These are phyloP conservation scores for Thunnus thynnus DNA, from an alignment of 2,113 vertebrate species.

Conservation along the genomic window DNA sequence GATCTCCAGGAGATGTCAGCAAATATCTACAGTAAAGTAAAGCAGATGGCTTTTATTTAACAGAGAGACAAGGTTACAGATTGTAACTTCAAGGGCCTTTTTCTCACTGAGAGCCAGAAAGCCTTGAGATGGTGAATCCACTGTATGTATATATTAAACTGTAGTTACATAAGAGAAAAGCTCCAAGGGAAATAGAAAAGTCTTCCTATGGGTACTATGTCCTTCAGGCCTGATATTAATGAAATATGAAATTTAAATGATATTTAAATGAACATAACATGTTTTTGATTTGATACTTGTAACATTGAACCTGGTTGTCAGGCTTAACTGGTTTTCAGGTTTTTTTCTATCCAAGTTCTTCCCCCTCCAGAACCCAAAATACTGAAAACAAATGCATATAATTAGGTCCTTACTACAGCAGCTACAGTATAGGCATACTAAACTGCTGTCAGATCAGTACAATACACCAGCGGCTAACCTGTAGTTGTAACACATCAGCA, in stretches of 20 bases:
- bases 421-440: conserved; percentile 32
- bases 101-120: not conserved
- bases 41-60: not conserved
- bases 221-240: not conserved
- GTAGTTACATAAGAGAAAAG: not conserved
- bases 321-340: not conserved
- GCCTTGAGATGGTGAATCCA: not conserved
- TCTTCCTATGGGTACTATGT: not conserved
- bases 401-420: conserved; percentile 41
- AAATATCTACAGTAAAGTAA: conserved; percentile 48
- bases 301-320: not conserved
- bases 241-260: no score
- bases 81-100: conserved; percentile 6
- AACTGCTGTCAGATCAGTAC: conserved; percentile 61
- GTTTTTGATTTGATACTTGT: not conserved
- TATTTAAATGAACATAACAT: not conserved
- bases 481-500: conserved; percentile 35
- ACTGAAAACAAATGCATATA: conserved; percentile 30
- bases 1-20: conserved; percentile 77
- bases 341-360: not conserved
- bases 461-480: conserved; percentile 53
- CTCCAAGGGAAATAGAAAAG: not conserved
- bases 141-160: not conserved
- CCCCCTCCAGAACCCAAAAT: not conserved
- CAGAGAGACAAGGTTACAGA: conserved; percentile 18